These are phyloP conservation scores for Prionace glauca DNA, from an alignment of 2,797 vertebrate genomes.

Conservation along the genomic window DNA sequence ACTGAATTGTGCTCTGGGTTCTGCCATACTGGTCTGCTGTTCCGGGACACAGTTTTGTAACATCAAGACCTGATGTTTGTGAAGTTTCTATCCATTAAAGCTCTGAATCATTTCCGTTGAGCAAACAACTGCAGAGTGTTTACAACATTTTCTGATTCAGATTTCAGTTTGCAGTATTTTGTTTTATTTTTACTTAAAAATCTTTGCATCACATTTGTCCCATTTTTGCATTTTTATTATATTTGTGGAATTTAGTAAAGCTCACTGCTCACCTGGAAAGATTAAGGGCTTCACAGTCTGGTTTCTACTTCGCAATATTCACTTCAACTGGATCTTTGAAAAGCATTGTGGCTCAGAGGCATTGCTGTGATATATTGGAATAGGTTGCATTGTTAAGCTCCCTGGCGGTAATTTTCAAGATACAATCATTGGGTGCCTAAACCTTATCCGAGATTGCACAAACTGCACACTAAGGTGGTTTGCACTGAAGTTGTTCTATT, in stretches of 20 bases:
- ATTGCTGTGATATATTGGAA: slow-evolving; percentile 9
- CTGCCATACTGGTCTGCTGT: background rate
- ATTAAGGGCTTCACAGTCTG: slow-evolving; percentile 13
- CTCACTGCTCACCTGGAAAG: slow-evolving; percentile 33
- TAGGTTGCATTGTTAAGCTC: background rate
- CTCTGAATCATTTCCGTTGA: slow-evolving; percentile 3
- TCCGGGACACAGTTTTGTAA: background rate
- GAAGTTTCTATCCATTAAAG: background rate
- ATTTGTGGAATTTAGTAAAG: background rate
- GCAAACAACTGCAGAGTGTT: background rate
- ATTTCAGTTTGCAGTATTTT: background rate
- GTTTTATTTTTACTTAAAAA: background rate
- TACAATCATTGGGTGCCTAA: slow-evolving; percentile 13
- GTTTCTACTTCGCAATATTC: background rate
- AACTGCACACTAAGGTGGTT: slow-evolving; percentile 37
- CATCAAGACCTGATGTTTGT: slow-evolving; percentile 27
- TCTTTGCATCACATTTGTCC: background rate
- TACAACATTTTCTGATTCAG: background rate
- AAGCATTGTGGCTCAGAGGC: slow-evolving; percentile 20
- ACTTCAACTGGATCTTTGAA: background rate
- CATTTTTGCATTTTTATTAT: background rate
- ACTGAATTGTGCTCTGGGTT: background rate
- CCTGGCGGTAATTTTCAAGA: background rate
- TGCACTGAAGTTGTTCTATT: slow-evolving; percentile 18
- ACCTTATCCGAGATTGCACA: slow-evolving; percentile 19